Evolutionary conservation across 1,140 invertebrate genomes (phyloP), one percentile per base, ranked within the genome.

Genomic region (Drosophila burlai): DNA sequence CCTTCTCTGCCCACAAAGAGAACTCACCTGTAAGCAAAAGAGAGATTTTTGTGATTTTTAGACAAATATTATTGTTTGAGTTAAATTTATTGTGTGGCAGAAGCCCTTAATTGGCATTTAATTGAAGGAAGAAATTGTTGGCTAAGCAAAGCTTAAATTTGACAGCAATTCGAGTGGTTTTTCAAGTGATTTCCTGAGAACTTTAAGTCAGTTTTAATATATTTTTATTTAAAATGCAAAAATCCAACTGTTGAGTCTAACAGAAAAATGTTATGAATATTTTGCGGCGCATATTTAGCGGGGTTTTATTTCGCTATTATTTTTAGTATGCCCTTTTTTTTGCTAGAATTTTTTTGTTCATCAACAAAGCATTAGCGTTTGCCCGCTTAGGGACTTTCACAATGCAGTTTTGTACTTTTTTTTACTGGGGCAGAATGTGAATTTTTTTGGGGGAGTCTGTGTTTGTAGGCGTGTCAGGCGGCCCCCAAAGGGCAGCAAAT

Each of bases 291-390:
- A 43, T 21, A 36, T 36, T 45, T 47, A 9, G 34, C 5, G 24
- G 24, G 15, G 2, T 47, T 78, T 79, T 63, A 64, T 62, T 64
- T 68, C 13, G 21, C 31, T 38, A 68, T 71, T 40, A 38, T 50
- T 50, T 57, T 74, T 74, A 55, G 11, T n/a, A 9, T 15, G 10
- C 34, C 34, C 4, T 9, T 57, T 54, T 54, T 63, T 36, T 57
- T 74, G 29, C 10, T 21, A 16, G 11, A 1, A 29, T 38, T 52
- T 74, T 64, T 60, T 65, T 79, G 60, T 65, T 83, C 77, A 83
- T 83, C 76, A 84, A 81, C 79, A 84, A 84, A 81, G 77, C 81
- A 84, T 84, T 84, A 84, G 74, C 57, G 66, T 50, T 58, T 83
- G 69, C 38, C 60, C 63, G 76, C 66, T 71, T 79, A 79, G 75